A percentile compares a stretch with the other conserved stretches of the same genome.
Conservation (phyloP, 2,113 vertebrate species). For the Catharus fuscescens region DNA sequence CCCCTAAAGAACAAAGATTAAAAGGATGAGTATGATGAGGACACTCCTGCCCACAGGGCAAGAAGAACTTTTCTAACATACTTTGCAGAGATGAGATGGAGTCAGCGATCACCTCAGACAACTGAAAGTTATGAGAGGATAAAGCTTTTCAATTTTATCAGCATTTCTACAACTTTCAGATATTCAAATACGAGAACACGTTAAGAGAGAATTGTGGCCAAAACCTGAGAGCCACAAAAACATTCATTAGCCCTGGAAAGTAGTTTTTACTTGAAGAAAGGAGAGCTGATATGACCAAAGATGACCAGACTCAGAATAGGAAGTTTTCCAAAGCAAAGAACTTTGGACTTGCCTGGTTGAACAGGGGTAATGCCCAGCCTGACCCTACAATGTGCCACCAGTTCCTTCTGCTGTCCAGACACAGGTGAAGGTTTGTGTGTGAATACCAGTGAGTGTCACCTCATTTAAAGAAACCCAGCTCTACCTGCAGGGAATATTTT, state of each 20-base stretch:
- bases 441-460: not conserved
- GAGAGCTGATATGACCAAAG: not conserved
- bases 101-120: not conserved
- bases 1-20: not conserved
- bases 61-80: not conserved
- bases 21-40: not conserved
- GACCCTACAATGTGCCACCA: not conserved
- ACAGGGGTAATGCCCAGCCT: not conserved
- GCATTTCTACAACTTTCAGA: not conserved
- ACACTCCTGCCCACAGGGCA: not conserved
- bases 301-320: not conserved
- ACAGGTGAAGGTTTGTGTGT: rapidly evolving
- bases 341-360: not conserved
- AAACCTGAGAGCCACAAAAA: not conserved
- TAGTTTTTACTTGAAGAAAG: not conserved
- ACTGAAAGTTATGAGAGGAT: not conserved
- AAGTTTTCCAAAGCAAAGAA: not conserved
- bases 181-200: not conserved
- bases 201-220: not conserved
- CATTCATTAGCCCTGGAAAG: not conserved
- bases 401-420: not conserved
- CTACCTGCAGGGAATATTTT: slow-evolving; percentile 10
- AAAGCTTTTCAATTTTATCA: not conserved
- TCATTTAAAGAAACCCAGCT: not conserved
- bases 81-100: not conserved